phyloP scores from a whole-genome alignment of 2,888 invertebrate genomes.

The Abscondita cerata region DNA sequence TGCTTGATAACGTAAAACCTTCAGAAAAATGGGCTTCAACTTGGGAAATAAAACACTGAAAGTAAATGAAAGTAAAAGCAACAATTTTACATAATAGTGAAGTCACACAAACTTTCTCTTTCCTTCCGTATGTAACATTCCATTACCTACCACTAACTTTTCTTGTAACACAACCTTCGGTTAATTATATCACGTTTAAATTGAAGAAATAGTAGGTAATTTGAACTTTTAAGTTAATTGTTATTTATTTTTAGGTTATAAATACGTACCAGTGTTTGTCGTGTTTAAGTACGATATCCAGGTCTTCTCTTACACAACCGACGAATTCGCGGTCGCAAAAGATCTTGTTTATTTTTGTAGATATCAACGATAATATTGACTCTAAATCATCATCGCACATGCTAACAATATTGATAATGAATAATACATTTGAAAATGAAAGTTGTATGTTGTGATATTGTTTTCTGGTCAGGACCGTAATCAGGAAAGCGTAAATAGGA shows the following conservation, averaged over 20 bases:
- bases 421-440: conserved; percentile 22
- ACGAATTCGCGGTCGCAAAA: conserved; percentile 52
- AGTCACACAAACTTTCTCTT: conserved; percentile 58
- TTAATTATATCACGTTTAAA: conserved; percentile 11
- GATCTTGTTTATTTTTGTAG: conserved; percentile 50
- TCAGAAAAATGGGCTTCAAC: conserved; percentile 51
- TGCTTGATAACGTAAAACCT: conserved; percentile 51
- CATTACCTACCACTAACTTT: conserved; percentile 16
- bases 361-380: conserved; percentile 47
- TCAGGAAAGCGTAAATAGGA: not conserved
- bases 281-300: conserved; percentile 45
- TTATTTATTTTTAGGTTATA: conserved; percentile 14
- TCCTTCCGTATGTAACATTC: conserved; percentile 41
- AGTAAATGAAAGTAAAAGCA: conserved; percentile 58
- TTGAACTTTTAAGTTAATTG: not conserved
- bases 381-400: conserved; percentile 48
- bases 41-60: conserved; percentile 48
- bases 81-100: conserved; percentile 57
- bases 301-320: conserved; percentile 48
- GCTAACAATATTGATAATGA: conserved; percentile 20
- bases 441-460: conserved; percentile 17
- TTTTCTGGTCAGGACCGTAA: conserved; percentile 13
- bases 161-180: conserved; percentile 18
- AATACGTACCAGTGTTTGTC: conserved; percentile 45
- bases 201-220: not conserved